A percentile compares a stretch with the other conserved stretches of the same genome.
These are phyloP conservation scores for Coboldia fuscipes DNA, from an alignment of 1,140 invertebrate species.

Conservation along the genomic window DNA sequence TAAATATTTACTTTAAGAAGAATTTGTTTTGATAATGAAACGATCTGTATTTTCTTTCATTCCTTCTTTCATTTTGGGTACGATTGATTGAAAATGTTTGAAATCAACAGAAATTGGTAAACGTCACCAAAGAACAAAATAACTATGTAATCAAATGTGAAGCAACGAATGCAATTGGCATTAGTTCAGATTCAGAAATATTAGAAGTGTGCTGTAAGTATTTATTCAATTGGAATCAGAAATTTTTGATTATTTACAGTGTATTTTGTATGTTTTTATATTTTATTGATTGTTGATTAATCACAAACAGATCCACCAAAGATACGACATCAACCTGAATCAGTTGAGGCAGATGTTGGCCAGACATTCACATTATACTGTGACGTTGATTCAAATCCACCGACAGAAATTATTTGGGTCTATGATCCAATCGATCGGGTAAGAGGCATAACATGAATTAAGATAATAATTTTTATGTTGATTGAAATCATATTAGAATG, in stretches of 20 bases:
- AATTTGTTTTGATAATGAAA: no score
- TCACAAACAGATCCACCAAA: constrained; percentile 37
- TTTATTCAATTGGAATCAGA: neutral
- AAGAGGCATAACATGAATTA: constrained; percentile 8
- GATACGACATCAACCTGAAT: constrained; percentile 38
- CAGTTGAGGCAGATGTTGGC: constrained; percentile 45
- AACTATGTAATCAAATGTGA: constrained; percentile 60
- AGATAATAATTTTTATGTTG: neutral
- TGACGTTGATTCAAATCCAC: constrained; percentile 50
- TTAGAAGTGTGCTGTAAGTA: constrained; percentile 52
- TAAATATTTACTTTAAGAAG: no score
- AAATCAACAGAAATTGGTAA: constrained; percentile 28
- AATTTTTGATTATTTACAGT: neutral
- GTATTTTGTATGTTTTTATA: neutral
- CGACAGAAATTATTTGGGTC: constrained; percentile 52
- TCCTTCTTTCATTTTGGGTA: no score
- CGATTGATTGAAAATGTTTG: no score
- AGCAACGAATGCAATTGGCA: constrained; percentile 56
- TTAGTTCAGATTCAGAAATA: constrained; percentile 49
- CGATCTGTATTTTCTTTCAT: no score
- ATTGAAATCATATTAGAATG: neutral
- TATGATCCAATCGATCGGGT: constrained; percentile 39
- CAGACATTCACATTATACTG: constrained; percentile 45
- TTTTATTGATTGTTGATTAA: neutral
- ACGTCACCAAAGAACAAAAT: constrained; percentile 45